phyloP scores from a whole-genome alignment of 1,140 invertebrate genomes.

The Berghia stephanieae region DNA sequence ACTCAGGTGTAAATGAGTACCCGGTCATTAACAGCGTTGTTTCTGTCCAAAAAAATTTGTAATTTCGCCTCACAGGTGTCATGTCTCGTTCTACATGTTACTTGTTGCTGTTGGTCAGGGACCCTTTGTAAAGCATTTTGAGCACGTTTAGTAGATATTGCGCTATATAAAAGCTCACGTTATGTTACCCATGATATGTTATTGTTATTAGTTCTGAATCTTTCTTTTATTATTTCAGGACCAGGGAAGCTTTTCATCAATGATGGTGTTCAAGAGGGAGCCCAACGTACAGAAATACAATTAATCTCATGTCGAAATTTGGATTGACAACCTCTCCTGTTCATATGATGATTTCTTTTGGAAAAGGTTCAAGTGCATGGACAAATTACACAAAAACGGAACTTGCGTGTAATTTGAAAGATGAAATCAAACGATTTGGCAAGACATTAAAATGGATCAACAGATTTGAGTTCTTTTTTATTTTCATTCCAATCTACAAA shows the following conservation, averaged over 20 bases:
- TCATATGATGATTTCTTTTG: conserved; percentile 57
- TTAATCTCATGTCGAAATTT: conserved; percentile 49
- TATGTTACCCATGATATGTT: too few species aligned
- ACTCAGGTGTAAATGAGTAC: too few species aligned
- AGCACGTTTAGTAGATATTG: too few species aligned
- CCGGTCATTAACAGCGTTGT: too few species aligned
- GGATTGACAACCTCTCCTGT: conserved; percentile 47
- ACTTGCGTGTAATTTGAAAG: conserved; percentile 39
- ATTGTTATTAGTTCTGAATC: too few species aligned
- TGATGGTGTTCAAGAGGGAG: conserved; percentile 57
- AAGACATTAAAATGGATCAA: conserved; percentile 47
- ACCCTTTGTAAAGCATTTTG: too few species aligned
- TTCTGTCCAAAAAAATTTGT: too few species aligned
- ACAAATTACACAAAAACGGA: conserved; percentile 55
- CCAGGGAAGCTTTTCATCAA: conserved; percentile 47
- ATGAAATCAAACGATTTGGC: conserved; percentile 53
- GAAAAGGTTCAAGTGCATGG: conserved; percentile 53
- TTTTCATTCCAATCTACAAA: conserved; percentile 53
- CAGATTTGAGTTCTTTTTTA: conserved; percentile 51
- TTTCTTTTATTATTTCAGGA: not conserved
- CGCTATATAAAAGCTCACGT: too few species aligned
- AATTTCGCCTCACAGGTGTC: too few species aligned
- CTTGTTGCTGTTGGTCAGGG: too few species aligned
- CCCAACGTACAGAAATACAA: conserved; percentile 51
- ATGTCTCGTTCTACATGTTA: too few species aligned